A percentile compares a stretch with the other conserved stretches of the same genome.
These are phyloP conservation scores for Temnothorax nylanderi DNA, from an alignment of 1,140 invertebrate species.

Conservation along the genomic window DNA sequence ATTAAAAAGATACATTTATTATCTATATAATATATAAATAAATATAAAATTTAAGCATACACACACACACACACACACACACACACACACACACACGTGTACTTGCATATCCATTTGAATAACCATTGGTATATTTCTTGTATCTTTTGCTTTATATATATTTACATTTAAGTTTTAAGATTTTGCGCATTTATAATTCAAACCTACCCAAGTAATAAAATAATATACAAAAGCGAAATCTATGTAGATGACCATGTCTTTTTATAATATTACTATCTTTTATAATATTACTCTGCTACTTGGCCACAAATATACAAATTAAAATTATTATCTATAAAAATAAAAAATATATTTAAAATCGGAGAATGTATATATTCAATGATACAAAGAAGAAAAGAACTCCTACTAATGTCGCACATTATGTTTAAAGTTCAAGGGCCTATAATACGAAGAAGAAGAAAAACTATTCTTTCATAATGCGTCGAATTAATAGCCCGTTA, in stretches of 20 bases:
- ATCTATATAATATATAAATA: too few species aligned
- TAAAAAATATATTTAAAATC: not conserved
- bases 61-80: too few species aligned
- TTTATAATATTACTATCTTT: too few species aligned
- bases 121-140: not conserved
- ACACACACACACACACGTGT: too few species aligned
- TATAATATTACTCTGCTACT: too few species aligned
- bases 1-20: too few species aligned
- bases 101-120: too few species aligned
- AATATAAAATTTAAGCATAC: too few species aligned
- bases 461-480: not conserved
- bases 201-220: not conserved
- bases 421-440: not conserved
- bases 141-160: not conserved
- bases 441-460: not conserved
- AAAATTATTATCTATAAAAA: not conserved
- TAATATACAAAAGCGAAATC: not conserved
- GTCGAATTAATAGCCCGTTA: not conserved
- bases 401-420: not conserved
- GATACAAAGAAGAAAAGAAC: not conserved
- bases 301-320: not conserved
- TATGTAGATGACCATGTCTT: too few species aligned
- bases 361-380: not conserved
- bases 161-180: too few species aligned
- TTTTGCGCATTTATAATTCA: too few species aligned